Percentiles rank a stretch among this genome's conserved stretches.
phyloP scores from a whole-genome alignment of 1,140 invertebrate species.

The Daktulosphaira vitifoliae region DNA sequence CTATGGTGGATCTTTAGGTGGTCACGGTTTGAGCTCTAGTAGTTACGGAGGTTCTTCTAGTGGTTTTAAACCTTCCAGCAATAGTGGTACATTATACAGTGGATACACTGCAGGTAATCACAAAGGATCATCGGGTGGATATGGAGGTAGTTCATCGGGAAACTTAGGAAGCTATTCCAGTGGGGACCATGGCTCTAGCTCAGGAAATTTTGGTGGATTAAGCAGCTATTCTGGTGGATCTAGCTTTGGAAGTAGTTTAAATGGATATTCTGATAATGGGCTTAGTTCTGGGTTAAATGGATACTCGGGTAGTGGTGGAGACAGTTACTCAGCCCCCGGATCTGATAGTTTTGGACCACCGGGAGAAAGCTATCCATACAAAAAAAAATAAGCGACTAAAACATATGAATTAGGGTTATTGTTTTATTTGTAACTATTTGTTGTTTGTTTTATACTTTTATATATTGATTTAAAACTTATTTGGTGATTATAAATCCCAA shows the following conservation, averaged over 20 bases:
- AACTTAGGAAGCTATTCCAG: background rate
- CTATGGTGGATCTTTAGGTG: background rate
- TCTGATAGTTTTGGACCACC: slow-evolving; percentile 19
- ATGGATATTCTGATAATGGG: background rate
- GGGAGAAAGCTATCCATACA: slow-evolving; percentile 9
- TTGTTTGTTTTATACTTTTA: slow-evolving; percentile 15
- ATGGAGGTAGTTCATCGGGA: background rate
- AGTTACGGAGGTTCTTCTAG: slow-evolving; percentile 8
- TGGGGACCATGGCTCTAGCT: too few relatives aligned
- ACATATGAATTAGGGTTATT: background rate
- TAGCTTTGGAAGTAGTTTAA: background rate
- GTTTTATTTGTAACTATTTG: background rate
- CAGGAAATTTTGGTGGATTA: background rate
- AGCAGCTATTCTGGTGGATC: background rate
- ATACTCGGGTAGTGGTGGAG: background rate
- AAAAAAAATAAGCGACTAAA: slow-evolving; percentile 13
- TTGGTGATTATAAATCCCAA: background rate
- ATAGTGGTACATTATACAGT: too few relatives aligned
- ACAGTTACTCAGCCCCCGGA: slow-evolving; percentile 11
- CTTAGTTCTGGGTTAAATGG: background rate
- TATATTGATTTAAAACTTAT: slow-evolving; percentile 7
- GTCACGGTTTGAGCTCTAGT: background rate
- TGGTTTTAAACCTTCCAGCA: too few relatives aligned
- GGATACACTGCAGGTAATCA: too few relatives aligned
- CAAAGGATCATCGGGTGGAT: slow-evolving; percentile 4